phyloP scores from a whole-genome alignment of 1,140 invertebrate genomes.

The Odontomachus brunneus region DNA sequence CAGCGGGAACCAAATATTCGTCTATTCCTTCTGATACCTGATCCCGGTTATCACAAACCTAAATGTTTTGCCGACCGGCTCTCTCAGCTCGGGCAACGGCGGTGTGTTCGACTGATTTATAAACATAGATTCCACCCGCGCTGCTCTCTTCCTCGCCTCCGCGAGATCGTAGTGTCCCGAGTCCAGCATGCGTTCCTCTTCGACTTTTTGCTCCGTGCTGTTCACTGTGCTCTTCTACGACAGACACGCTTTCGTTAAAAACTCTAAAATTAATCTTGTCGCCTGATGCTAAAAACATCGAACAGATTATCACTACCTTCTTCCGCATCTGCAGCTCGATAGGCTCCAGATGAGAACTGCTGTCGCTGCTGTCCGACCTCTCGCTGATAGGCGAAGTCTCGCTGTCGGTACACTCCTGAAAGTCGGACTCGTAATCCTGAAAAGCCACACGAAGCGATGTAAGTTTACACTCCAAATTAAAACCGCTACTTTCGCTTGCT shows the following conservation, averaged over 20 bases:
- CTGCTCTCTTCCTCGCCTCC: constrained; percentile 83
- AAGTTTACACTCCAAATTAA: neutral
- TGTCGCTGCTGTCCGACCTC: constrained; percentile 72
- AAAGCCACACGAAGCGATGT: constrained; percentile 12
- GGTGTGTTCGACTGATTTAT: constrained; percentile 75
- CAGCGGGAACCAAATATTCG: constrained; percentile 22
- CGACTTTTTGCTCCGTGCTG: constrained; percentile 78
- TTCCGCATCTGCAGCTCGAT: constrained; percentile 77
- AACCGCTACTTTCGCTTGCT: neutral
- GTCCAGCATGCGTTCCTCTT: constrained; percentile 89
- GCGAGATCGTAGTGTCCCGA: constrained; percentile 89
- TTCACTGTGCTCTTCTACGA: constrained; percentile 71
- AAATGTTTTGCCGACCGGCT: constrained; percentile 75
- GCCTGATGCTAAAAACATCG: neutral
- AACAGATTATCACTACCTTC: constrained; percentile 71
- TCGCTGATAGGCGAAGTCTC: constrained; percentile 81
- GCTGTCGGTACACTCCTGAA: constrained; percentile 85
- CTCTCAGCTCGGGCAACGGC: constrained; percentile 70
- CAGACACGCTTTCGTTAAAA: constrained; percentile 45
- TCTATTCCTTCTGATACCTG: constrained; percentile 72
- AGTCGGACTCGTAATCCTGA: constrained; percentile 87
- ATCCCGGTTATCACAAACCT: constrained; percentile 75
- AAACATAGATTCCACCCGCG: constrained; percentile 79
- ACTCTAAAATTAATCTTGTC: neutral
- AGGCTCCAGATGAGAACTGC: constrained; percentile 72